Evolutionary conservation across 2,888 invertebrate genomes (phyloP), one percentile per base, ranked within the genome.

Genomic region (Mongoloraphidia duomilia): DNA sequence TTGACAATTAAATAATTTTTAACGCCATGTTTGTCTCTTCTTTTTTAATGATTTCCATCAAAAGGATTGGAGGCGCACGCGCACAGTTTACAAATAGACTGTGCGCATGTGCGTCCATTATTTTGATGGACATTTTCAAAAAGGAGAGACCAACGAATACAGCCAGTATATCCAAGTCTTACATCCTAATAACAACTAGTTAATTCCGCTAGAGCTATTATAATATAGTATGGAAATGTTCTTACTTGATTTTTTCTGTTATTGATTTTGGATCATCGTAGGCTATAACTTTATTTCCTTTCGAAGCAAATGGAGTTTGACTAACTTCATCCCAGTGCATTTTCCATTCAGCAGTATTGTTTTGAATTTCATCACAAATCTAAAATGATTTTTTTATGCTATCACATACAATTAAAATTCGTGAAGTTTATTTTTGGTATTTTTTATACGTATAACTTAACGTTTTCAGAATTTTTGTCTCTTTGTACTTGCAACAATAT

Each of bases 261-360:
- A 92, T 77, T 11, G 89, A 86, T 17, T 77, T 72, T 0, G 79
- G 73, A 59, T 87, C 80, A 57, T 92, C 92, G 58, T 83, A 92
- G 0, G 80, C 70, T 11, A 91, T 80, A 47, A 90, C 79, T 51
- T 74, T 72, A 3, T 77, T 74, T 0, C 74, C 79, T 26, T 75
- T 76, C 1, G 77, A 64, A 3, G 80, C 74, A 57, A 73, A 80
- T 2, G 79, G 77, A 49, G 83, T 84, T 0, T 75, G 72, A 0
- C 78, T 76, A 47, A 71, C 68, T 0, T 74, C 72, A 60, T 90
- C 84, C 86, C 86, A 89, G 51, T 76, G 75, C 17, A 71, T 71
- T 0, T 65, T 71, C 86, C 88, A 89, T 0, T 72, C 69, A 0
- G 76, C 69, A 0, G 76, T 72, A 12, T 71, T 70, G 59, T 81